Evolutionary conservation across 2,113 vertebrate species (phyloP), one percentile per base, ranked within the genome.

Genomic region (Tonatia bakeri): DNA sequence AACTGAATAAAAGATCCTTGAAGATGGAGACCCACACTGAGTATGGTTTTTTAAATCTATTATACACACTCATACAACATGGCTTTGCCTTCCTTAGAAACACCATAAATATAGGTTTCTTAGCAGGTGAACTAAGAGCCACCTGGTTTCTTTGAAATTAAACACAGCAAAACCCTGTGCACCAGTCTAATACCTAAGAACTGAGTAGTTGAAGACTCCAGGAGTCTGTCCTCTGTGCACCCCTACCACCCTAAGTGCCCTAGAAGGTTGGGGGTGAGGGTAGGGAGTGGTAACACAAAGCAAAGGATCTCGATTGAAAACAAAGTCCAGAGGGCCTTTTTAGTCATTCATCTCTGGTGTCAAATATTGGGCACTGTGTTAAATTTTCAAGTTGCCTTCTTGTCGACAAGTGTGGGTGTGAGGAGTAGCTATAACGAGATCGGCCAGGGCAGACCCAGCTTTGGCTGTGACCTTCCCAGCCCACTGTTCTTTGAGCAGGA

Each of bases 131-230:
- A 82, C 50, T 81, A 79, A 70, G 45, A 83, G 43, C 50, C 52
- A 52, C 31, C 40, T 67, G 36, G 33, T 94, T 89, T 96, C 45
- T 75, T 92, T 94, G 81, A 96, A 96, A 88, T 94, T 61, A 86
- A 64, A 95, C 36, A 43, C 67, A 86, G n/a, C 11, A 28, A 54
- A 94, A 94, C 45, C 47, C 7, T 33, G n/a, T 43, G 28, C 69
- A 47, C 90, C 45, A 67, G 31, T 80, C 43, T 65, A 64, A 90
- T 65, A 87, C 70, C 45, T 52, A 77, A 94, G 52, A 95, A 79
- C 19, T 15, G 43, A 95, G n/a, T 87, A 45, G 24, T 65, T 85
- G 82, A 79, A 61, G 56, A 76, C 50, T 70, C 38, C 7, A 45
- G 70, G 47, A 80, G 15, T 59, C 82, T 94, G 59, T 95, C 54